Conservation (phyloP, 2,113 vertebrate species). For the Axis porcinus region DNA sequence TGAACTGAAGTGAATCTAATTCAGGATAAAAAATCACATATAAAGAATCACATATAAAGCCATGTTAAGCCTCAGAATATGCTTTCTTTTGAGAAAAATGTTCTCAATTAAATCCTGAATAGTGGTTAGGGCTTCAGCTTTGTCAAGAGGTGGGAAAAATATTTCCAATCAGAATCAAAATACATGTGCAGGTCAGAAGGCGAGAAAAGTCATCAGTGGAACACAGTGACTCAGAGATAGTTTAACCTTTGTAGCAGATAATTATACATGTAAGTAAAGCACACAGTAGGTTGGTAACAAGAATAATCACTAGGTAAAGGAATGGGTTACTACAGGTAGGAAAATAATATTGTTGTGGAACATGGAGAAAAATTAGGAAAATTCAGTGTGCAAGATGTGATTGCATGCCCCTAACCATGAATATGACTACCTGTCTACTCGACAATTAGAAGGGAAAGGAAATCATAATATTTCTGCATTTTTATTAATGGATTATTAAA, state of each 20-base stretch:
- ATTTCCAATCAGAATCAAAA: not conserved
- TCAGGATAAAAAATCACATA: not conserved
- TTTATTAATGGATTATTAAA: not conserved
- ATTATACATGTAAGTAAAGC: not conserved
- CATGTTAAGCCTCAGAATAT: not conserved
- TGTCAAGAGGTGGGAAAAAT: not conserved
- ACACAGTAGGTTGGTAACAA: fast-evolving
- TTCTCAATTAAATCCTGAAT: not conserved
- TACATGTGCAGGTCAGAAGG: fast-evolving
- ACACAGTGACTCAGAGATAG: not conserved
- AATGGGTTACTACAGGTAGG: fast-evolving
- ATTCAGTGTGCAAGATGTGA: not conserved
- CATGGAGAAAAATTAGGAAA: not conserved
- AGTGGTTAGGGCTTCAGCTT: not conserved
- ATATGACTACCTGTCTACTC: not conserved
- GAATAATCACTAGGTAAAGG: not conserved
- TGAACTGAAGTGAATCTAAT: not conserved
- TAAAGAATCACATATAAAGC: not conserved
- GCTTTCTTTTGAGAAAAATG: not conserved
- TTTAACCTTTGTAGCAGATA: not conserved
- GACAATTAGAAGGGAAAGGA: not conserved
- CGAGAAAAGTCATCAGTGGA: fast-evolving
- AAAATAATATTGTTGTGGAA: not conserved
- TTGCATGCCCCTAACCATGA: fast-evolving
- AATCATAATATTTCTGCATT: not conserved